A percentile compares a stretch with the other conserved stretches of the same genome.
phyloP scores from a whole-genome alignment of 2,797 vertebrate species.

The Girardinus metallicus region DNA sequence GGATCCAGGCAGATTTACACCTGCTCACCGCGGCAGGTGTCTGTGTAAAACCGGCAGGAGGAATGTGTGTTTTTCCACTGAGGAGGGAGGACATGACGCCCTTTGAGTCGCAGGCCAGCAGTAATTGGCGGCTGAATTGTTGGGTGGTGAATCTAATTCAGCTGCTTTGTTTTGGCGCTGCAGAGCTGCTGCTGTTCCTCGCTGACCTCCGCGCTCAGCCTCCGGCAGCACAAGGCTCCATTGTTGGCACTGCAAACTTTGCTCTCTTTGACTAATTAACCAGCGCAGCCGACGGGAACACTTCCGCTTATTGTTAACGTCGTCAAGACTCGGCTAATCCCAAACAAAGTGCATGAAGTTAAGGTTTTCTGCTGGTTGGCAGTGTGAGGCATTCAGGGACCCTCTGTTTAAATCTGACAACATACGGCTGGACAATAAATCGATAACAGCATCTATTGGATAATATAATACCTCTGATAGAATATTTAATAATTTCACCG shows the following conservation, averaged over 20 bases:
- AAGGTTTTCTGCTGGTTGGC: too few species aligned
- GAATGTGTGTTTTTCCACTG: conserved; percentile 23
- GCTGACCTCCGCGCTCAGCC: conserved; percentile 46
- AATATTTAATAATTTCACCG: too few species aligned
- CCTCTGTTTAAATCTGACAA: not conserved
- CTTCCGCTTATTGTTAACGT: conserved; percentile 71
- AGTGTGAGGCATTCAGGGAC: not conserved
- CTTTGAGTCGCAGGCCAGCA: conserved; percentile 22
- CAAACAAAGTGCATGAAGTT: not conserved
- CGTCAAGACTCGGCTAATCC: not conserved
- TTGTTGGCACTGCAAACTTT: conserved; percentile 63
- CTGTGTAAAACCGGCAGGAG: conserved; percentile 23
- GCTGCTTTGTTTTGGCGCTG: conserved; percentile 29
- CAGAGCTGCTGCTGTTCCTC: conserved; percentile 37
- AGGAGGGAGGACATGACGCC: conserved; percentile 13
- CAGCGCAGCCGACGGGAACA: conserved; percentile 52
- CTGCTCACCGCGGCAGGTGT: conserved; percentile 65
- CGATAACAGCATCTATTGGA: too few species aligned
- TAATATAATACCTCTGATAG: too few species aligned
- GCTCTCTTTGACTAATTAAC: conserved; percentile 69
- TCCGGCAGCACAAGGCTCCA: conserved; percentile 57
- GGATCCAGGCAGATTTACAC: conserved; percentile 46
- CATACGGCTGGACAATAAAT: too few species aligned
- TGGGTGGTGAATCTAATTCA: conserved; percentile 35
- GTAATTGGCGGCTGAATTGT: conserved; percentile 38